Conservation (phyloP, 2,797 vertebrate species). For the Gallinago nigripennis region DNA sequence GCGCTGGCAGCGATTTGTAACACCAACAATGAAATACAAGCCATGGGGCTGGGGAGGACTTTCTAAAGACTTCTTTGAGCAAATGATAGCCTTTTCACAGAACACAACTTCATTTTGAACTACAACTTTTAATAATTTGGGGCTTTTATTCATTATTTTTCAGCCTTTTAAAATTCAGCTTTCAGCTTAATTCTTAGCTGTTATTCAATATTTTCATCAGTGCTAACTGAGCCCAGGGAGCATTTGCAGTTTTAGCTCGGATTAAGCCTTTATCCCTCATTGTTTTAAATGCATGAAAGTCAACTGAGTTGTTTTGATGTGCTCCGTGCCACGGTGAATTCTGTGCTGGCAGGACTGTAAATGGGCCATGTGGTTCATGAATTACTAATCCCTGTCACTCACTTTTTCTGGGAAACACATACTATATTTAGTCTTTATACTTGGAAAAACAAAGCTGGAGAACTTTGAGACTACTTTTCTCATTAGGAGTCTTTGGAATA, state of each 20-base stretch:
- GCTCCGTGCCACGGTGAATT: slow-evolving; percentile 33
- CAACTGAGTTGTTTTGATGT: neutral
- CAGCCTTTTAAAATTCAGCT: neutral
- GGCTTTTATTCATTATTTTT: neutral
- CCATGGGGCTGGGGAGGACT: neutral
- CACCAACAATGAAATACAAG: neutral
- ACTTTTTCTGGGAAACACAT: slow-evolving; percentile 55
- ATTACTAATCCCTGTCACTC: slow-evolving; percentile 65
- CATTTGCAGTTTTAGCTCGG: neutral
- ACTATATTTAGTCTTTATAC: slow-evolving; percentile 25
- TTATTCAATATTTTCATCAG: slow-evolving; percentile 39
- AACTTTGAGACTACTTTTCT: slow-evolving; percentile 15
- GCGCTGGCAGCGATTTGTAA: neutral
- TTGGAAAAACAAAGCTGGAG: slow-evolving; percentile 37
- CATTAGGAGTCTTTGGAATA: slow-evolving; percentile 30
- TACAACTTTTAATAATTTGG: neutral
- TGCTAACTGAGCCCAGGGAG: neutral
- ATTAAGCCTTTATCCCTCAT: slow-evolving; percentile 37
- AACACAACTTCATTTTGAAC: neutral
- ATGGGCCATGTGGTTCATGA: slow-evolving; percentile 45
- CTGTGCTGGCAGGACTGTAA: slow-evolving; percentile 59
- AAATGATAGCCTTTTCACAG: neutral
- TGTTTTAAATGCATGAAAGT: slow-evolving; percentile 52
- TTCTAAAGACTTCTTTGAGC: neutral
- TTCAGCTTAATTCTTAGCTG: slow-evolving; percentile 1